Conservation (phyloP, 1,140 invertebrate species). For the Ceratitis capitata region DNA sequence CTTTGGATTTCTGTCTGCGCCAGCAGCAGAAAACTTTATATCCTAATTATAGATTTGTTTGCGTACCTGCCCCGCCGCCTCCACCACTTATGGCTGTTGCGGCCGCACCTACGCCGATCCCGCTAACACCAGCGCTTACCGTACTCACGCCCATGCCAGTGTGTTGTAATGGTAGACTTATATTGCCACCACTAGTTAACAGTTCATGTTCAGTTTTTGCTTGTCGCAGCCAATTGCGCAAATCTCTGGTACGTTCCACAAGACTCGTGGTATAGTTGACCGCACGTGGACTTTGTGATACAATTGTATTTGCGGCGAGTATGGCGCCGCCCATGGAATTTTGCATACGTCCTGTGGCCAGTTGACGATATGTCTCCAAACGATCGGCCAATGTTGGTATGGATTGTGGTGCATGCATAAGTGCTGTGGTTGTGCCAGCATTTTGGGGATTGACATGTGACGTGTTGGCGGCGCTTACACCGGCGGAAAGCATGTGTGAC, state of each 20-base stretch:
- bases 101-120: slow-evolving; percentile 29
- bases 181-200: slow-evolving; percentile 38
- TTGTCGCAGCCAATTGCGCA: slow-evolving; percentile 72
- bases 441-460: slow-evolving; percentile 36
- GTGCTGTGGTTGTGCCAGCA: slow-evolving; percentile 11
- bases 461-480: slow-evolving; percentile 15
- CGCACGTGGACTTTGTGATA: slow-evolving; percentile 66
- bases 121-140: slow-evolving; percentile 13
- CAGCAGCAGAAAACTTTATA: slow-evolving; percentile 42
- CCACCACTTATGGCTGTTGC: neutral
- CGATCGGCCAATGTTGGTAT: slow-evolving; percentile 68
- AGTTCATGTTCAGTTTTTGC: slow-evolving; percentile 62
- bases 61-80: neutral
- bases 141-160: neutral
- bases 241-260: slow-evolving; percentile 73
- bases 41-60: slow-evolving; percentile 48
- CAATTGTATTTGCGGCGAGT: slow-evolving; percentile 65
- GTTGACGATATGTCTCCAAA: slow-evolving; percentile 67
- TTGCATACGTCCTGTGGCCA: slow-evolving; percentile 60
- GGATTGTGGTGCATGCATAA: slow-evolving; percentile 65
- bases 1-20: slow-evolving; percentile 25
- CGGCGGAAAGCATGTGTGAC: slow-evolving; percentile 65
- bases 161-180: neutral
- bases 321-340: slow-evolving; percentile 56
- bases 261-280: slow-evolving; percentile 68